Conservation (phyloP, 2,113 vertebrate genomes). For the Cardinalis cardinalis region DNA sequence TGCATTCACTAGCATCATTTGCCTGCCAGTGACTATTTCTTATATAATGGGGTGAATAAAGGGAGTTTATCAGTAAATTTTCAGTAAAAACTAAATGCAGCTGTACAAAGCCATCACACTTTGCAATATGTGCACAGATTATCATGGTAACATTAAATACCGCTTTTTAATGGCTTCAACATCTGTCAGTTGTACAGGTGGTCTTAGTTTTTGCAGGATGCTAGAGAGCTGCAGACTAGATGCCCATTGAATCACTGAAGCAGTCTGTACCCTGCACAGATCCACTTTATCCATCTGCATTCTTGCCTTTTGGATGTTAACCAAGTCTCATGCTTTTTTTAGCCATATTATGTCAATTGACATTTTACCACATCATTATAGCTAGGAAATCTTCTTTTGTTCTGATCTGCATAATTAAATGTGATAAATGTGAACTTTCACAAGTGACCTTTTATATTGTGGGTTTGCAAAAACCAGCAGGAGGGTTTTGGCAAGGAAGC, state of each 20-base stretch:
- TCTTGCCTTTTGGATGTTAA: not conserved
- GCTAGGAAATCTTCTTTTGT: slow-evolving; percentile 11
- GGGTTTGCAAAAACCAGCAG: slow-evolving; percentile 4
- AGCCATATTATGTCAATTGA: not conserved
- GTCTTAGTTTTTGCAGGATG: not conserved
- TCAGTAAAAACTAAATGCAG: not conserved
- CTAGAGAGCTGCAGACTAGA: not conserved
- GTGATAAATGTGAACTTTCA: slow-evolving; percentile 28
- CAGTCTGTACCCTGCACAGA: not conserved
- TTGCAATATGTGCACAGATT: not conserved
- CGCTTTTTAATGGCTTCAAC: not conserved
- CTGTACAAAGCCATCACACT: not conserved
- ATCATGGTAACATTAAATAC: not conserved
- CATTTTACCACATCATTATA: slow-evolving; percentile 19
- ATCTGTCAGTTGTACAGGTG: not conserved
- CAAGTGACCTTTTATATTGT: slow-evolving; percentile 28
- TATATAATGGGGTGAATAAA: not conserved
- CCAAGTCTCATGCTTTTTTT: slow-evolving; percentile 11
- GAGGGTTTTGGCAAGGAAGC: slow-evolving; percentile 9
- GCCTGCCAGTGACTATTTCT: not conserved
- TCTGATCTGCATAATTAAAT: slow-evolving; percentile 36
- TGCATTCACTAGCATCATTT: slow-evolving; percentile 13
- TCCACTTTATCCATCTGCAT: not conserved
- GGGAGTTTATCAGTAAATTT: not conserved
- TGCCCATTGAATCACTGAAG: not conserved